Conservation (phyloP, 2,113 vertebrate genomes). For the Plecturocebus donacophilus region DNA sequence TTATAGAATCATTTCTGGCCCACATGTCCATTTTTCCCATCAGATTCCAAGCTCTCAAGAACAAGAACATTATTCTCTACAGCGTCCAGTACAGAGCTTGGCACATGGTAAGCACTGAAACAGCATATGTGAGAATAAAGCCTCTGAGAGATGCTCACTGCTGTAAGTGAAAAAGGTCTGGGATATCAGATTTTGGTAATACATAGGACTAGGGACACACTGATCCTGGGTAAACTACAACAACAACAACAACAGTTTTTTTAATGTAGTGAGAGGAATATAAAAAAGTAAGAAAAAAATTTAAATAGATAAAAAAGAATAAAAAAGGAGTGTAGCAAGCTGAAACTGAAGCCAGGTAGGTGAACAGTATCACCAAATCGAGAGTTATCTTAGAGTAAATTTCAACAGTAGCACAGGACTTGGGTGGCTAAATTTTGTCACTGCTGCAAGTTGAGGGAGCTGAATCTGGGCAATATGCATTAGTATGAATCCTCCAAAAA, state of each 20-base stretch:
- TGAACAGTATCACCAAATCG: background rate
- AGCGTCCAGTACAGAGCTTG: background rate
- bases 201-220: background rate
- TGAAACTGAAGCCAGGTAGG: background rate
- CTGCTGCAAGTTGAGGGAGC: background rate
- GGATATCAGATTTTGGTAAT: background rate
- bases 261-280: background rate
- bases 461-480: background rate
- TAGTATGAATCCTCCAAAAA: background rate
- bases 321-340: background rate
- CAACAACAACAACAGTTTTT: background rate
- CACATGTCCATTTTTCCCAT: background rate
- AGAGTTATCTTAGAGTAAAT: background rate
- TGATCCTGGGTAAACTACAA: background rate
- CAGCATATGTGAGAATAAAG: background rate
- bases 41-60: background rate
- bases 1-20: background rate
- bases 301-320: background rate
- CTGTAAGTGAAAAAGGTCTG: background rate
- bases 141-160: background rate
- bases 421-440: background rate
- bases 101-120: background rate
- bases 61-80: background rate
- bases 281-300: background rate
- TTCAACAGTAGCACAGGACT: background rate